Conservation (phyloP, 2,888 invertebrate species). For the Aphidius colemani region DNA sequence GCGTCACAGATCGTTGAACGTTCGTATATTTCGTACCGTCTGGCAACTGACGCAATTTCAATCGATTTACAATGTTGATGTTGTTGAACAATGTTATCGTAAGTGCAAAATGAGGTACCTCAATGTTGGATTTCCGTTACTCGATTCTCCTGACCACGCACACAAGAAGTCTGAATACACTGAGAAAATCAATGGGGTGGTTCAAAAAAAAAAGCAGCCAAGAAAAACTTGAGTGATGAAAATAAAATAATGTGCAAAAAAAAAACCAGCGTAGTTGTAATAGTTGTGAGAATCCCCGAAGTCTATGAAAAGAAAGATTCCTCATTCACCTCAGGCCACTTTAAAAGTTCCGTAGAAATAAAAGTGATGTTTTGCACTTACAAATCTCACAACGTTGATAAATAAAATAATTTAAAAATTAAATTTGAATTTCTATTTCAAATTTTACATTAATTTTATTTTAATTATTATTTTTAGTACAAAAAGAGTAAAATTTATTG, state of each 20-base stretch:
- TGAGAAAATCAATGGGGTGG: conserved; percentile 5
- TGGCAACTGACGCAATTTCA: conserved; percentile 29
- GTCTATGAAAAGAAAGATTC: no score
- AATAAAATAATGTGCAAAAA: not conserved
- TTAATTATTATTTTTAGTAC: no score
- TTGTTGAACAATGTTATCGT: conserved; percentile 33
- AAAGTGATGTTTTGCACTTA: conserved; percentile 15
- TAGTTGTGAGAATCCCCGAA: not conserved
- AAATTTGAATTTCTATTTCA: not conserved
- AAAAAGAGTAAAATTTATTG: no score
- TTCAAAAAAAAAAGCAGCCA: conserved; percentile 12
- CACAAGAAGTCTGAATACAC: conserved; percentile 11
- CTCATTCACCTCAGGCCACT: conserved; percentile 12
- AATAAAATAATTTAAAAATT: not conserved
- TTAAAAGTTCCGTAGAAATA: conserved; percentile 18
- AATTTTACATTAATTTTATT: not conserved
- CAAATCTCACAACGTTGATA: not conserved
- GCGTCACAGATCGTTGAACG: not conserved
- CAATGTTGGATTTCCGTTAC: conserved; percentile 25
- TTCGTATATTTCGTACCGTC: conserved; percentile 1
- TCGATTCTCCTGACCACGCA: conserved; percentile 34
- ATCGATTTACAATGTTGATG: conserved; percentile 34
- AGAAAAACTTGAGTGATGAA: conserved; percentile 3
- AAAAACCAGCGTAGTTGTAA: conserved; percentile 19
- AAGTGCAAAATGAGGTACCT: conserved; percentile 38